Evolutionary conservation across 2,888 invertebrate genomes (phyloP).

Genomic region (Trichacis sp.): DNA sequence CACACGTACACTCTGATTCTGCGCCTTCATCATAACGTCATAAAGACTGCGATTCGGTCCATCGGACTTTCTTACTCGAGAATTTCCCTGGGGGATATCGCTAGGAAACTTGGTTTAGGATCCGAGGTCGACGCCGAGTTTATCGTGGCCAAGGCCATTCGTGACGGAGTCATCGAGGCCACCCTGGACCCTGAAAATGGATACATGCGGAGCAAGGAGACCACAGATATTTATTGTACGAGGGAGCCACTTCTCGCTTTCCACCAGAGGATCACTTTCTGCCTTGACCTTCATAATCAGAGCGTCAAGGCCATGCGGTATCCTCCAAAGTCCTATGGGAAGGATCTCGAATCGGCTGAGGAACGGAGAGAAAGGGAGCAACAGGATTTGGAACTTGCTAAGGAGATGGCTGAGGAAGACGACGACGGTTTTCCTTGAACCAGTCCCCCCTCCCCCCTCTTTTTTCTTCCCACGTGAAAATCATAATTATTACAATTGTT

Average conservation of each 20-base stretch:
- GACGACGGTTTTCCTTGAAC: conserved; percentile 84
- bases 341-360: conserved; percentile 97
- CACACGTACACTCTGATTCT: conserved; percentile 94
- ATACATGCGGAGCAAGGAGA: conserved; percentile 97
- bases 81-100: conserved; percentile 95
- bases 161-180: conserved; percentile 99
- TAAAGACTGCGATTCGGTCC: conserved; percentile 96
- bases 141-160: conserved; percentile 97
- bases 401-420: conserved; percentile 99
- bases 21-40: conserved; percentile 96
- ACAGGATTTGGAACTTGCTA: conserved; percentile 98
- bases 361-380: conserved; percentile 96
- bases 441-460: too few species aligned
- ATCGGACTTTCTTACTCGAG: conserved; percentile 97
- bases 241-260: conserved; percentile 96
- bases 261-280: conserved; percentile 97
- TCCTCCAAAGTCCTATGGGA: conserved; percentile 98
- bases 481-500: too few species aligned
- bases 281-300: conserved; percentile 97
- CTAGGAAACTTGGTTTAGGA: conserved; percentile 91
- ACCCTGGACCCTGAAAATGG: conserved; percentile 95
- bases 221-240: conserved; percentile 96
- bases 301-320: conserved; percentile 99
- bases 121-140: conserved; percentile 99
- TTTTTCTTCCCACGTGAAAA: too few species aligned